phyloP scores from a whole-genome alignment of 1,140 invertebrate genomes.

The Papilio dardanus region DNA sequence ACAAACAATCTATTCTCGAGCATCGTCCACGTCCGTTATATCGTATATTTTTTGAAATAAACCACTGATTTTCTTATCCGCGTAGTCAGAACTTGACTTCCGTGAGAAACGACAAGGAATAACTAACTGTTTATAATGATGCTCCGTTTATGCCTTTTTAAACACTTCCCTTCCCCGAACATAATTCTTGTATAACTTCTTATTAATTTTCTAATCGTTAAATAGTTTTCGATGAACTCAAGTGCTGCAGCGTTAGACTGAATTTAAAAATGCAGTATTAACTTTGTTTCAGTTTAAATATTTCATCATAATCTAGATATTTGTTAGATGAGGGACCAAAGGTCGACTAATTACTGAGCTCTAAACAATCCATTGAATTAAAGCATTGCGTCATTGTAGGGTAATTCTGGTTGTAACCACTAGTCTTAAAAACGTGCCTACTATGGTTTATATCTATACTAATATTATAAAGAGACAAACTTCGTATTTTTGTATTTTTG shows the following conservation, averaged over 20 bases:
- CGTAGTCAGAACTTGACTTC: slow-evolving; percentile 2
- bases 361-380: no score
- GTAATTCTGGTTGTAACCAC: no score
- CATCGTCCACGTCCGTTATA: slow-evolving; percentile 52
- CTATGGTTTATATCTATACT: no score
- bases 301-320: not conserved
- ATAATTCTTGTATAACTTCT: not conserved
- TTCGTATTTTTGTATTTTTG: no score
- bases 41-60: slow-evolving; percentile 62
- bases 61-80: slow-evolving; percentile 41
- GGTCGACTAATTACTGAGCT: no score
- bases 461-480: no score
- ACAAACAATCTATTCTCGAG: slow-evolving; percentile 34
- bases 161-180: not conserved
- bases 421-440: no score
- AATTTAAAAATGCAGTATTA: not conserved
- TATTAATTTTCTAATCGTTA: not conserved
- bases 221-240: not conserved
- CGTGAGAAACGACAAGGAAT: slow-evolving; percentile 8
- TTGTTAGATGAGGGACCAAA: no score
- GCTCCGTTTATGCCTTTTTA: slow-evolving; percentile 10
- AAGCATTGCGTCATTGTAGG: no score
- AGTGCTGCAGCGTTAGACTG: not conserved
- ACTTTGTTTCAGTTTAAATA: not conserved
- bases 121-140: not conserved